A percentile compares a stretch with the other conserved stretches of the same genome.
phyloP scores from a whole-genome alignment of 2,888 invertebrate genomes.

The Acanthoscelides obtectus region DNA sequence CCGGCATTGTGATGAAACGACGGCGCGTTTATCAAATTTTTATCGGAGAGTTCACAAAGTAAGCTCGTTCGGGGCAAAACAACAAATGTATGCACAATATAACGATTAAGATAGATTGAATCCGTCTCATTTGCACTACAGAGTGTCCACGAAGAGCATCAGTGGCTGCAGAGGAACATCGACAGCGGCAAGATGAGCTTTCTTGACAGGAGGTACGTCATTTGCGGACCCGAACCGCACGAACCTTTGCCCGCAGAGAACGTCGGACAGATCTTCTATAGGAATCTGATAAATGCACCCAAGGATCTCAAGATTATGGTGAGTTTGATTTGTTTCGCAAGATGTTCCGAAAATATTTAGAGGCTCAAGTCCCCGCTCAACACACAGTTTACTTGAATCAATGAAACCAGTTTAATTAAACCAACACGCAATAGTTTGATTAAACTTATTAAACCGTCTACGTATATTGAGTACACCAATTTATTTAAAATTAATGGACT shows the following conservation, averaged over 20 bases:
- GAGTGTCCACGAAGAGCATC: background rate
- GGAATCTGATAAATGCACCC: constrained; percentile 9
- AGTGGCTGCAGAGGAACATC: background rate
- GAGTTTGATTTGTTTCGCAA: no score
- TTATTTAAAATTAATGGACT: no score
- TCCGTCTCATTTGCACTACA: background rate
- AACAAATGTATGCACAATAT: background rate
- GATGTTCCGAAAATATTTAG: no score
- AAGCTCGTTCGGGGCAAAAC: background rate
- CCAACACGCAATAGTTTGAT: no score
- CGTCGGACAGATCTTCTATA: constrained; percentile 17
- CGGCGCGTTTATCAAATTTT: background rate
- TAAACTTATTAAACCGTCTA: no score
- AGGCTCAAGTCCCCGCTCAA: no score
- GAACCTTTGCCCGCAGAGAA: constrained; percentile 14
- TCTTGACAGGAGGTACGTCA: constrained; percentile 17
- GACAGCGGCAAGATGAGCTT: background rate
- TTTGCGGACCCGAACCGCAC: constrained; percentile 16
- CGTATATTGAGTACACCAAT: no score
- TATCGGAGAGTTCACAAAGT: background rate
- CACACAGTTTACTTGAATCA: no score
- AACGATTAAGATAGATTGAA: background rate
- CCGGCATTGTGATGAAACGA: background rate
- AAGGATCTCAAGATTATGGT: constrained; percentile 16
- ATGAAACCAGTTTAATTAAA: no score